Evolutionary conservation across 1,140 invertebrate species (phyloP).

Genomic region (Pogonognathellus flavescens): DNA sequence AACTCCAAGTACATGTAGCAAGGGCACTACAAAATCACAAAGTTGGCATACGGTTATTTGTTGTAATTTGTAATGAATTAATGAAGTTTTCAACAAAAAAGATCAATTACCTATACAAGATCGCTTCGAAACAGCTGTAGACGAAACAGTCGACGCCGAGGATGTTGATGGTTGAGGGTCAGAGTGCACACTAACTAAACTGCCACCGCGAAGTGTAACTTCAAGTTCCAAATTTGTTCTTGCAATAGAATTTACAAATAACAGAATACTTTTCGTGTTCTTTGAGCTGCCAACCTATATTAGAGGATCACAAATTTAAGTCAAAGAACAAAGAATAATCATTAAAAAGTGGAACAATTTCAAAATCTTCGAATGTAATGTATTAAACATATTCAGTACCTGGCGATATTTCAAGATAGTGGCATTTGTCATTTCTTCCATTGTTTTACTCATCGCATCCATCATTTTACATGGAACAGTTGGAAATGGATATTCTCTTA

Average conservation of each 20-base stretch:
- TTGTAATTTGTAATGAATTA: not conserved
- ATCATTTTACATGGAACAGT: conserved; percentile 80
- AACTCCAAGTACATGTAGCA: conserved; percentile 88
- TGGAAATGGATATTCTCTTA: conserved; percentile 78
- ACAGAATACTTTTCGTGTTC: conserved; percentile 81
- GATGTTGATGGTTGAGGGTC: conserved; percentile 70
- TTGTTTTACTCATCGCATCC: conserved; percentile 86
- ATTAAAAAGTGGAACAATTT: too few species aligned
- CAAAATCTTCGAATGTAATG: too few species aligned
- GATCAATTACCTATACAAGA: conserved; percentile 82
- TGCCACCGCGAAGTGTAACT: conserved; percentile 87
- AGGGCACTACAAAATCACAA: conserved; percentile 76
- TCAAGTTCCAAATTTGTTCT: conserved; percentile 94
- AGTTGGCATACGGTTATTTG: not conserved
- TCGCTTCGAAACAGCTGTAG: conserved; percentile 80
- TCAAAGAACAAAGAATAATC: too few species aligned
- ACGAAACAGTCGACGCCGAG: conserved; percentile 69
- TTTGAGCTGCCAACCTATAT: conserved; percentile 73
- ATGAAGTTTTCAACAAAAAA: not conserved
- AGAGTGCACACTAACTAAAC: conserved; percentile 71
- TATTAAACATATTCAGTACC: conserved; percentile 50
- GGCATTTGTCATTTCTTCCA: conserved; percentile 91
- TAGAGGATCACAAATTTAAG: conserved; percentile 62
- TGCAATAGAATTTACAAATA: conserved; percentile 92
- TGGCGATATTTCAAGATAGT: conserved; percentile 77